Conservation (phyloP, 92 coral and sea anemone genomes). For the Umimayanthus chanpuru region DNA sequence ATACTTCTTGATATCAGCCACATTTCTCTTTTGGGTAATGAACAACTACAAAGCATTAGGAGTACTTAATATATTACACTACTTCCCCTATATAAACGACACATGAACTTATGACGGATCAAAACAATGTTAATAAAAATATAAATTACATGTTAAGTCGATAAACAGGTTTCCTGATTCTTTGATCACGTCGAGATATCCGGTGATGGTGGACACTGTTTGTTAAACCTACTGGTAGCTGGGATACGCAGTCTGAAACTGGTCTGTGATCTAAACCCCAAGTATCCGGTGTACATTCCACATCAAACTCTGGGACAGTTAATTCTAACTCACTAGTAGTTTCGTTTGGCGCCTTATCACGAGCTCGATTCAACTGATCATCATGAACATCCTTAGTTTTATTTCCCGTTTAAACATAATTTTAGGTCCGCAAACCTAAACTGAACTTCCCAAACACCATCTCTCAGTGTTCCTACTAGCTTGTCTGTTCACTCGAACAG, state of each 20-base stretch:
- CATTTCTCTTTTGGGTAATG: too few species aligned
- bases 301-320: constrained; percentile 36
- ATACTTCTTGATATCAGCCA: too few species aligned
- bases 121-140: neutral
- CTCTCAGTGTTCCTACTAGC: neutral
- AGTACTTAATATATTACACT: too few species aligned
- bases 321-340: constrained; percentile 34
- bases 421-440: constrained; percentile 51
- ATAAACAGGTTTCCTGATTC: constrained; percentile 1
- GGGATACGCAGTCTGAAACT: neutral
- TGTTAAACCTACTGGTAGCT: neutral
- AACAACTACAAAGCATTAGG: too few species aligned
- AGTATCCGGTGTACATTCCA: neutral
- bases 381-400: constrained; percentile 39
- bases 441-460: constrained; percentile 32
- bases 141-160: neutral
- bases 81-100: too few species aligned
- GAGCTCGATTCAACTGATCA: constrained; percentile 56
- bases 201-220: neutral
- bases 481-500: constrained; percentile 20
- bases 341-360: constrained; percentile 22
- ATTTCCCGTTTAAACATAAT: constrained; percentile 30
- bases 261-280: neutral
- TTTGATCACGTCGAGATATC: neutral
- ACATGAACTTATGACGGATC: too few species aligned